Percentiles rank a stretch among this genome's conserved stretches.
Evolutionary conservation across 1,140 invertebrate species (phyloP).

Genomic region (Sycophaga agraensis): DNA sequence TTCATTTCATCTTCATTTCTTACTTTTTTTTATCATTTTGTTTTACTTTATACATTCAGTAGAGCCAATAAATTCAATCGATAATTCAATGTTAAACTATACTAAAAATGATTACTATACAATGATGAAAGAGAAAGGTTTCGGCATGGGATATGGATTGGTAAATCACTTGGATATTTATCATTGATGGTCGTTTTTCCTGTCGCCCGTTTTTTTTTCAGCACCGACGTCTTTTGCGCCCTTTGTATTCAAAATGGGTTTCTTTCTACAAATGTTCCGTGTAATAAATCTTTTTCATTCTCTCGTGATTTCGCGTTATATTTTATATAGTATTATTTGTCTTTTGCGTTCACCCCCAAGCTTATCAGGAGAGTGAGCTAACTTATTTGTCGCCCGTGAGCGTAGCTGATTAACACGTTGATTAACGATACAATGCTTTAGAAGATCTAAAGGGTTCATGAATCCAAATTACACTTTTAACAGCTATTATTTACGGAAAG

Average conservation of each 20-base stretch:
- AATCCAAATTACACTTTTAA: conserved; percentile 29
- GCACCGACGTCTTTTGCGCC: conserved; percentile 12
- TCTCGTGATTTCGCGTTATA: neutral
- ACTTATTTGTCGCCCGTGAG: too few relatives aligned
- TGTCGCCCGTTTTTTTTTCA: conserved; percentile 34
- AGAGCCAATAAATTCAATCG: conserved; percentile 49
- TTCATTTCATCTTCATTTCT: neutral
- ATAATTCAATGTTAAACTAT: conserved; percentile 49
- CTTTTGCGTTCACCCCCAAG: neutral
- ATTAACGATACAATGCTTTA: conserved; percentile 35
- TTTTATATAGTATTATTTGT: conserved; percentile 7
- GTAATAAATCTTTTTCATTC: neutral
- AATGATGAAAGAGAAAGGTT: conserved; percentile 48
- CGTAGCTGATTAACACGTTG: too few relatives aligned
- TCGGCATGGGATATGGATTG: conserved; percentile 35
- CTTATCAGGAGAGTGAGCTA: neutral
- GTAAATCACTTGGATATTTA: conserved; percentile 29
- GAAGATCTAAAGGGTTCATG: conserved; percentile 28
- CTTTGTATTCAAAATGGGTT: conserved; percentile 7
- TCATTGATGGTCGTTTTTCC: conserved; percentile 30
- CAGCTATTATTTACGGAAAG: conserved; percentile 38
- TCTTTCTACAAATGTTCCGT: neutral
- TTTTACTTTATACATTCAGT: conserved; percentile 46
- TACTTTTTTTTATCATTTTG: conserved; percentile 24
- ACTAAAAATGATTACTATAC: conserved; percentile 53